Evolutionary conservation across 2,113 vertebrate genomes (phyloP), one percentile per base, ranked within the genome.

Genomic region (Lophura nycthemera): DNA sequence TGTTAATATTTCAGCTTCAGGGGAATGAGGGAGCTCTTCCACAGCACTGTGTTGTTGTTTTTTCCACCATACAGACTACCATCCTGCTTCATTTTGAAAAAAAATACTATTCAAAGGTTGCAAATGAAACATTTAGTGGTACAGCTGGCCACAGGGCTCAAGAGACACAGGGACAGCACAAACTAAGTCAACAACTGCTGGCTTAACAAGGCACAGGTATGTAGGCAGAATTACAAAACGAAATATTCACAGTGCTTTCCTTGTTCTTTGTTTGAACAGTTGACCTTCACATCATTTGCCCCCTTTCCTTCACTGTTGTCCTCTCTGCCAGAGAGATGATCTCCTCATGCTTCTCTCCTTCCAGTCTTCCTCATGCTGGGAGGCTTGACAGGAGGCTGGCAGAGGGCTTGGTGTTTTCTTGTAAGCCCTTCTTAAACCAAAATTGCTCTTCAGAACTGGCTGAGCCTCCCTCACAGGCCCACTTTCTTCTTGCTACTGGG

Each of bases 81-180:
- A 32, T 34, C 38, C 36, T 45, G 18, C 45, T 29, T 40, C 11
- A 10, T 36, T 36, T 70, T 5, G 3, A n/a, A 77, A 34, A 59
- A 12, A 45, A 83, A 50, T 30, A 8, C 25, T 48, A 3, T 38
- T 86, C 18, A 8, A 83, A 45, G 27, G 59, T 25, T 66, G 24
- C n/a, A 36, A 3, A 1, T 66, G 24, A 94, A 76, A 70, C 19
- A 10, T 63, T 73, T 43, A 42, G 15, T 0, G 0, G 10, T 18
- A 25, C 71, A 88, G 36, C 40, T 82, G 59, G 25, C 63, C 42
- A 3, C 1, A 1, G 54, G 54, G 45, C 36, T 38, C 5, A 4
- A 61, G 70, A 43, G 30, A 56, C 2, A 16, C 16, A 47, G 0
- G 0, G 11, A 52, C 43, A 48, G 18, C 20, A 16, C 24, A 19